phyloP scores from a whole-genome alignment of 1,140 invertebrate genomes.

The Platorchestia sp. region DNA sequence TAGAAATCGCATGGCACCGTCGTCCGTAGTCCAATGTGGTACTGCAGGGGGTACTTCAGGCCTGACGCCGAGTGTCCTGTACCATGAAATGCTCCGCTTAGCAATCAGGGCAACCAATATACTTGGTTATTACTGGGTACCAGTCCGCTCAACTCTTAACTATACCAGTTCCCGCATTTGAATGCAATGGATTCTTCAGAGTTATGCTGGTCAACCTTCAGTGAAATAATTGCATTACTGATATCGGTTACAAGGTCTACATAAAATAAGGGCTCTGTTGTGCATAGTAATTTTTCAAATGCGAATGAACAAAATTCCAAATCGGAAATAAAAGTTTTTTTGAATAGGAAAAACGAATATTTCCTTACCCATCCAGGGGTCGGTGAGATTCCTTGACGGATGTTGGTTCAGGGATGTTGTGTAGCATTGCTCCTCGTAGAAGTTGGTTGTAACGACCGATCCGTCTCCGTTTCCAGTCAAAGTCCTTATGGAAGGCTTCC shows the following conservation, averaged over 20 bases:
- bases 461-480: conserved; percentile 63
- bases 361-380: conserved; percentile 62
- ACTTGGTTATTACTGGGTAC: not conserved
- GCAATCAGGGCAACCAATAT: not conserved
- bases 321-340: too few relatives aligned
- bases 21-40: conserved; percentile 60
- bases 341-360: not conserved
- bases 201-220: not conserved
- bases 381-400: conserved; percentile 51
- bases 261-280: too few relatives aligned
- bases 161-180: not conserved
- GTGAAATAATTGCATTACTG: not conserved
- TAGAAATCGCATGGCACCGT: conserved; percentile 62
- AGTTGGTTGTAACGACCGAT: conserved; percentile 58
- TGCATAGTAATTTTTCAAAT: too few relatives aligned
- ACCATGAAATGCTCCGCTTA: conserved; percentile 26
- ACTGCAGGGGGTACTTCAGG: conserved; percentile 47
- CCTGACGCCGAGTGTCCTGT: conserved; percentile 63
- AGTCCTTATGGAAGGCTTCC: conserved; percentile 63
- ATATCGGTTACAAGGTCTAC: too few relatives aligned
- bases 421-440: conserved; percentile 63
- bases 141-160: not conserved
- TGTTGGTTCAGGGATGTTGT: conserved; percentile 51
- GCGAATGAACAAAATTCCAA: too few relatives aligned
- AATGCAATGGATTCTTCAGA: not conserved